Evolutionary conservation across 2,113 vertebrate genomes (phyloP), one percentile per base, ranked within the genome.

Genomic region (Rhabdomys dilectus): DNA sequence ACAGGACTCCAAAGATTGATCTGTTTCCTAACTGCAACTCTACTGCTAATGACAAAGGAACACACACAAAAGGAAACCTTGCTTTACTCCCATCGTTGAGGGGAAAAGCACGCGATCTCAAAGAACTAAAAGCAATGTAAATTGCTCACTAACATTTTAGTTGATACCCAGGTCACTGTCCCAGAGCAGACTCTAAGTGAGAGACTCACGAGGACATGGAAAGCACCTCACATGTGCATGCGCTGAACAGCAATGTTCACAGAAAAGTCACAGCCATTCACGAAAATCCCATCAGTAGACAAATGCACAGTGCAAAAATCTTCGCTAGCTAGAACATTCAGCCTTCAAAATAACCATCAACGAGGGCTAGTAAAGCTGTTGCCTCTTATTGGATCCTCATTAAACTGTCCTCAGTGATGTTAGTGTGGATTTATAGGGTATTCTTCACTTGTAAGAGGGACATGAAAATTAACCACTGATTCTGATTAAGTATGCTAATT

Each of bases 201-300:
- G 60, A 97, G 88, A 56, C 66, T 12, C 64, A 80, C 34, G 29
- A 94, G 87, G 86, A 88, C 87, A 96, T 88, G 89, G 88, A 82
- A 95, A 84, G 91, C 86, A 90, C 89, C 66, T 68, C 84, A 53
- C 76, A 87, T 0, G 10, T 22, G 34, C 97, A 97, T 93, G 92
- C 77, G 97, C 64, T 77, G 89, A 91, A 97, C 94, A 96, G 90
- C 53, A 76, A 97, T 56, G 51, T 58, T 81, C 96, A 95, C 42
- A 96, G 97, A 93, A 51, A 86, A 97, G 86, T 88, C 3, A 56
- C 51, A 93, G 91, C 86, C 89, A 88, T 84, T 89, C 64, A 89
- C 12, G 51, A 91, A 89, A 87, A 36, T 60, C 53, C n/a, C 22
- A 36, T n/a, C n/a, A 21, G 19, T n/a, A 86, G 68, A 60, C 22